A percentile compares a stretch with the other conserved stretches of the same genome.
These are phyloP conservation scores for Stictonetta naevosa DNA, from an alignment of 2,113 vertebrate genomes.

Conservation along the genomic window DNA sequence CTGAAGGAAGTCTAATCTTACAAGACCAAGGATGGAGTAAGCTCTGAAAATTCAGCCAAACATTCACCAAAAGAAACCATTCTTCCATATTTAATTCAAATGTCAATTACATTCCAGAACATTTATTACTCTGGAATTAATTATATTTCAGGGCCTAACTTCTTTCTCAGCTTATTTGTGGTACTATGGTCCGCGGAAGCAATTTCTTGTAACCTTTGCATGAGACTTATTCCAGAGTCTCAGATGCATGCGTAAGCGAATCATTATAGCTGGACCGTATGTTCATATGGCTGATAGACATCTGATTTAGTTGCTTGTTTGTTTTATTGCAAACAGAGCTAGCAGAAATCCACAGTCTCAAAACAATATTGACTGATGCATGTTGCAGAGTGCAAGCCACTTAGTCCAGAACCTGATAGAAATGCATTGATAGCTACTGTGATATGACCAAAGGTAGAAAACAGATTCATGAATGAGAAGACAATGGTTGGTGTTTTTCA, in stretches of 20 bases:
- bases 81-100: neutral
- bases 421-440: neutral
- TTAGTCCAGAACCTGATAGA: neutral
- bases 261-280: neutral
- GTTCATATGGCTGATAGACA: neutral
- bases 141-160: neutral
- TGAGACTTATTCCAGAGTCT: neutral
- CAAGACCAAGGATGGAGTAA: neutral
- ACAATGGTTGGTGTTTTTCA: neutral
- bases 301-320: neutral
- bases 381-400: neutral
- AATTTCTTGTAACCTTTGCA: neutral
- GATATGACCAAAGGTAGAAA: neutral
- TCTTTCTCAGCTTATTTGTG: neutral
- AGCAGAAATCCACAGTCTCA: neutral
- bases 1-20: neutral
- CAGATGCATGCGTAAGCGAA: neutral
- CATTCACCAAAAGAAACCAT: neutral
- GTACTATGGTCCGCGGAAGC: neutral
- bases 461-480: neutral
- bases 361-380: neutral
- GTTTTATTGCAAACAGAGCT: neutral
- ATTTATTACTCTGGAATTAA: neutral
- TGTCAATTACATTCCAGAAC: neutral
- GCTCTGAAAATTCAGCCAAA: neutral